Conservation (phyloP, 1,140 invertebrate species). For the Drosophila santomea region DNA sequence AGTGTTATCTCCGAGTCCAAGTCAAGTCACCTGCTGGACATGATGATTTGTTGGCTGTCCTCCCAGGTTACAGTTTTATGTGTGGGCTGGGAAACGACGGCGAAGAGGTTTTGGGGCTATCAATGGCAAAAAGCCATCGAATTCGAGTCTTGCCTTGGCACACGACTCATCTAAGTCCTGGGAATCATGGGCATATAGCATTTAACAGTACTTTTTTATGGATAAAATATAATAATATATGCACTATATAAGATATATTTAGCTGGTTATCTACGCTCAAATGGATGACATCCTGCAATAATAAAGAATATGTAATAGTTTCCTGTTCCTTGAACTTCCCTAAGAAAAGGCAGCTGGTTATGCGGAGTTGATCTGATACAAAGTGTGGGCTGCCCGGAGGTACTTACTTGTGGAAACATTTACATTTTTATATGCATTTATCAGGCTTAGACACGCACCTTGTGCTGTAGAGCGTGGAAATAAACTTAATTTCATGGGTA, state of each 20-base stretch:
- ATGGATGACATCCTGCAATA: slow-evolving; percentile 31
- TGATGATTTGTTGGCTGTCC: slow-evolving; percentile 44
- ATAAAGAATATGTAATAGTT: slow-evolving; percentile 2
- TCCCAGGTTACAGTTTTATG: slow-evolving; percentile 25
- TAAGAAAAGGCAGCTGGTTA: slow-evolving; percentile 2
- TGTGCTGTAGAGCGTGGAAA: slow-evolving; percentile 23
- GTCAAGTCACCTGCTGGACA: slow-evolving; percentile 48
- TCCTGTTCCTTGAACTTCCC: slow-evolving; percentile 8
- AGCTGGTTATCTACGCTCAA: not conserved
- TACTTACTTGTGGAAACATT: slow-evolving; percentile 18
- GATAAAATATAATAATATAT: not conserved
- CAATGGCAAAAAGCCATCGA: slow-evolving; percentile 7
- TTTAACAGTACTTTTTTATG: not conserved
- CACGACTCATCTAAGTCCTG: too few relatives aligned
- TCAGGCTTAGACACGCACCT: slow-evolving; percentile 37
- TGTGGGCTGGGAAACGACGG: slow-evolving; percentile 16
- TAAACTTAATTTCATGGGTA: slow-evolving; percentile 60
- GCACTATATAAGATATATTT: not conserved
- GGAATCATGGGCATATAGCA: not conserved
- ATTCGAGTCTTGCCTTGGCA: not conserved
- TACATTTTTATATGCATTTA: slow-evolving; percentile 33
- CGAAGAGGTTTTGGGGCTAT: slow-evolving; percentile 11
- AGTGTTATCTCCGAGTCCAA: slow-evolving; percentile 28
- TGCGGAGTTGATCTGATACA: not conserved
- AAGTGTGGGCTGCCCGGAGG: slow-evolving; percentile 21